Evolutionary conservation across 92 coral and sea anemone genomes (phyloP).

Genomic region (Porites evermanni): DNA sequence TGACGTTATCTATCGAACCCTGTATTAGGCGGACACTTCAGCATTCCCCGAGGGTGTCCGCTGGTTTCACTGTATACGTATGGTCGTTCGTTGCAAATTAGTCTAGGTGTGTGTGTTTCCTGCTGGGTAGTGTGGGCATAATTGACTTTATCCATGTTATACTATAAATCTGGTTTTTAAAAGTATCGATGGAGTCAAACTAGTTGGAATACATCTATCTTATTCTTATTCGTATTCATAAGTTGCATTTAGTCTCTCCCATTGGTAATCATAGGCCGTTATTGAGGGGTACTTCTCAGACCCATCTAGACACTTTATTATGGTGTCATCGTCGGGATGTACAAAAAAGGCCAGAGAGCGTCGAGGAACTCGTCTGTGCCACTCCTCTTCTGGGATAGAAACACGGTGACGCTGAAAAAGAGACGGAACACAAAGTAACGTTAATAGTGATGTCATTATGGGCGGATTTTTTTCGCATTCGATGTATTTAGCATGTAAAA

Average conservation of each 20-base stretch:
- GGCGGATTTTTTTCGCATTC: too few relatives aligned
- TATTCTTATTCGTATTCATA: conserved; percentile 26
- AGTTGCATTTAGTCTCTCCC: conserved; percentile 47
- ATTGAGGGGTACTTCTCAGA: conserved; percentile 74
- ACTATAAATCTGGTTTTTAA: too few relatives aligned
- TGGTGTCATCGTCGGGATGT: conserved; percentile 72
- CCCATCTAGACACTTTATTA: conserved; percentile 80
- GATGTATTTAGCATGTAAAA: too few relatives aligned
- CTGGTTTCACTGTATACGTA: too few relatives aligned
- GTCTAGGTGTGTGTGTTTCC: too few relatives aligned
- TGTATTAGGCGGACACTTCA: too few relatives aligned
- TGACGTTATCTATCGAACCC: too few relatives aligned
- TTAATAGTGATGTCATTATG: neutral
- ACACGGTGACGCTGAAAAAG: conserved; percentile 64
- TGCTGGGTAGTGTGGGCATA: too few relatives aligned
- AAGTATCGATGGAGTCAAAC: too few relatives aligned
- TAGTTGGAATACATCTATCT: neutral
- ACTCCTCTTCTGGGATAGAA: conserved; percentile 57
- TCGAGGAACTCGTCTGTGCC: conserved; percentile 52
- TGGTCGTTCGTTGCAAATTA: too few relatives aligned
- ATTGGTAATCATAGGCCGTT: conserved; percentile 70
- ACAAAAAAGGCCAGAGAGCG: conserved; percentile 85
- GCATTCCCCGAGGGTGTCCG: too few relatives aligned
- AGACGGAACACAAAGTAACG: neutral
- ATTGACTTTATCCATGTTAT: too few relatives aligned